A percentile compares a stretch with the other conserved stretches of the same genome.
phyloP scores from a whole-genome alignment of 2,797 vertebrate species.

The Catharus ustulatus region DNA sequence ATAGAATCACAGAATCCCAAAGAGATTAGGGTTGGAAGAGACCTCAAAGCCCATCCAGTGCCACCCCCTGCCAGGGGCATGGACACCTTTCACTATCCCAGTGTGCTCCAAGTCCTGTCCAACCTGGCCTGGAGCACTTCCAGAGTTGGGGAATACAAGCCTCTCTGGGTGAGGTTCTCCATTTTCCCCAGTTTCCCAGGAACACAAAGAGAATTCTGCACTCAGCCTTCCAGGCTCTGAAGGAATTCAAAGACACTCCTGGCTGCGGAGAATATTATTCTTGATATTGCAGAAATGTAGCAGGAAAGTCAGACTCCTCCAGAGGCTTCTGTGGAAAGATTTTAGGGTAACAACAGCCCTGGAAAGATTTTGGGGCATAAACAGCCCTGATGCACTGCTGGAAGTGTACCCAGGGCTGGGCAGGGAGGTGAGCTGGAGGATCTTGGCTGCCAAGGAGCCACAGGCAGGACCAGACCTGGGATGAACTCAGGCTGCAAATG shows the following conservation, averaged over 20 bases:
- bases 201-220: not conserved
- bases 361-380: not conserved
- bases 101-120: not conserved
- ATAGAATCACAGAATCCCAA: not conserved
- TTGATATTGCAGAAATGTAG: not conserved
- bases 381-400: not conserved
- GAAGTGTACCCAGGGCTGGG: not conserved
- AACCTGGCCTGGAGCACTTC: fast-evolving
- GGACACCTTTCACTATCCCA: not conserved
- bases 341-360: not conserved
- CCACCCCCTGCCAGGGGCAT: not conserved
- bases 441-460: not conserved
- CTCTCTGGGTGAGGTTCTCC: not conserved
- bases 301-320: not conserved
- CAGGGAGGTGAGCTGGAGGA: not conserved
- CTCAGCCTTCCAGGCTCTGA: not conserved
- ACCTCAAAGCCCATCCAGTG: fast-evolving
- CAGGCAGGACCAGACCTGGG: not conserved
- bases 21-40: not conserved
- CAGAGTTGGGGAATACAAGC: not conserved
- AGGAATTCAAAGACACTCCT: not conserved
- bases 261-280: not conserved
- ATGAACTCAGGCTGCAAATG: not conserved
- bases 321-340: not conserved
- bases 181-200: not conserved